Percentiles rank a stretch among this genome's conserved stretches.
phyloP scores from a whole-genome alignment of 2,888 invertebrate genomes.

The Lomographa bimaculata region DNA sequence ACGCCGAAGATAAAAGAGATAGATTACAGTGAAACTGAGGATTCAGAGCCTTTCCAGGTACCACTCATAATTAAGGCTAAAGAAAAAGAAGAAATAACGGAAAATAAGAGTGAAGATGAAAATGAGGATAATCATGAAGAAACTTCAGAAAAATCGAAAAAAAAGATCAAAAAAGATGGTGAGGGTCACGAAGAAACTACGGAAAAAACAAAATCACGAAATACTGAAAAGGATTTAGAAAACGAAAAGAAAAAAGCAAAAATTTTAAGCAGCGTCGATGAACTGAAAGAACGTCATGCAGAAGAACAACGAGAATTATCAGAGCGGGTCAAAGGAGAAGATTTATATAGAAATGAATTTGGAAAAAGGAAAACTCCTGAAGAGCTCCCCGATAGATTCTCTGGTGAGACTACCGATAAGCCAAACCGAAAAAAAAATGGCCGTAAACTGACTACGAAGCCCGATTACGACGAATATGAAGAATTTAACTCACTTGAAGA shows the following conservation, averaged over 20 bases:
- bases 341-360: constrained; percentile 58
- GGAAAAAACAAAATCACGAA: constrained; percentile 44
- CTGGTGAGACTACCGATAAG: constrained; percentile 17
- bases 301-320: constrained; percentile 63
- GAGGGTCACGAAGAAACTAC: constrained; percentile 47
- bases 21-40: too few relatives aligned
- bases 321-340: constrained; percentile 67
- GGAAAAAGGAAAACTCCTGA: constrained; percentile 21
- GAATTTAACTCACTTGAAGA: constrained; percentile 47
- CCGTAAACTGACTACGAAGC: constrained; percentile 23
- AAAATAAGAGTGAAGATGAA: constrained; percentile 22
- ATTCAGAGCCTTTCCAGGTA: too few relatives aligned
- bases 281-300: constrained; percentile 65
- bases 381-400: constrained; percentile 10
- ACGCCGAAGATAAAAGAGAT: too few relatives aligned
- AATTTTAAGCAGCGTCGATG: constrained; percentile 66
- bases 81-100: constrained; percentile 13
- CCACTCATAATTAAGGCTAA: constrained; percentile 23
- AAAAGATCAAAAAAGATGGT: too few relatives aligned
- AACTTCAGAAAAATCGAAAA: constrained; percentile 42
- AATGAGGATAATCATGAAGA: constrained; percentile 20
- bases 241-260: constrained; percentile 63
- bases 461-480: constrained; percentile 66
- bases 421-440: constrained; percentile 33
- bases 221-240: constrained; percentile 46